Conservation (phyloP, 92 coral and sea anemone genomes). For the Chrysogorgia sp. region DNA sequence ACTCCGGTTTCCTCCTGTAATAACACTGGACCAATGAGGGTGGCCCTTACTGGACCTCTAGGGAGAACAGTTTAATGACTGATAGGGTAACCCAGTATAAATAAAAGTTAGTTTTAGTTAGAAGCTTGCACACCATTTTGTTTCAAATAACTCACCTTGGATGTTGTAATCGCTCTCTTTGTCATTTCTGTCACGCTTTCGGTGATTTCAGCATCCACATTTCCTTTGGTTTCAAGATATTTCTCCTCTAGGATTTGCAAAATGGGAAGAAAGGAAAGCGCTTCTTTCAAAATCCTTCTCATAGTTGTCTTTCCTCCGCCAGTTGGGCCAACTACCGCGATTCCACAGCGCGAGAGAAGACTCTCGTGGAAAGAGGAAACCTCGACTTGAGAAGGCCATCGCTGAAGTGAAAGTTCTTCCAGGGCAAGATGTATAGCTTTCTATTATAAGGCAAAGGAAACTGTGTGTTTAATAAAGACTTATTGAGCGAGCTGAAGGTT, state of each 20-base stretch:
- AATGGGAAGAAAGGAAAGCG: slow-evolving; percentile 77
- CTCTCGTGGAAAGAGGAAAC: slow-evolving; percentile 79
- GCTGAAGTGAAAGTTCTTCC: slow-evolving; percentile 75
- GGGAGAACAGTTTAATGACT: too few relatives aligned
- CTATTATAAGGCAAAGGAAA: slow-evolving; percentile 52
- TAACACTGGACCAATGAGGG: too few relatives aligned
- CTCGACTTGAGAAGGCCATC: slow-evolving; percentile 80
- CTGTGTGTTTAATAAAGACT: not conserved
- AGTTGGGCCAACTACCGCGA: slow-evolving; percentile 91
- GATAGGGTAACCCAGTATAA: too few relatives aligned
- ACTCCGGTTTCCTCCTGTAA: too few relatives aligned
- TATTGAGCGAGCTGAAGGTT: too few relatives aligned
- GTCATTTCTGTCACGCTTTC: slow-evolving; percentile 26
- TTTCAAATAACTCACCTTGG: slow-evolving; percentile 26
- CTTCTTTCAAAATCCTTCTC: slow-evolving; percentile 84
- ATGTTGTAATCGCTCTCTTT: slow-evolving; percentile 19
- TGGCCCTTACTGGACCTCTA: too few relatives aligned
- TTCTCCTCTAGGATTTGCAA: slow-evolving; percentile 67
- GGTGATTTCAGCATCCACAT: slow-evolving; percentile 17
- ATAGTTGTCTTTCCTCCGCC: slow-evolving; percentile 97
- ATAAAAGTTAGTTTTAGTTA: too few relatives aligned
- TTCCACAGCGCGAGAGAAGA: slow-evolving; percentile 82
- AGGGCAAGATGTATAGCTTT: slow-evolving; percentile 72
- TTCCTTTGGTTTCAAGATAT: slow-evolving; percentile 43
- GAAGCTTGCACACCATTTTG: not conserved